Conservation (phyloP, 2,888 invertebrate species). For the Cataglyphis albicans region DNA sequence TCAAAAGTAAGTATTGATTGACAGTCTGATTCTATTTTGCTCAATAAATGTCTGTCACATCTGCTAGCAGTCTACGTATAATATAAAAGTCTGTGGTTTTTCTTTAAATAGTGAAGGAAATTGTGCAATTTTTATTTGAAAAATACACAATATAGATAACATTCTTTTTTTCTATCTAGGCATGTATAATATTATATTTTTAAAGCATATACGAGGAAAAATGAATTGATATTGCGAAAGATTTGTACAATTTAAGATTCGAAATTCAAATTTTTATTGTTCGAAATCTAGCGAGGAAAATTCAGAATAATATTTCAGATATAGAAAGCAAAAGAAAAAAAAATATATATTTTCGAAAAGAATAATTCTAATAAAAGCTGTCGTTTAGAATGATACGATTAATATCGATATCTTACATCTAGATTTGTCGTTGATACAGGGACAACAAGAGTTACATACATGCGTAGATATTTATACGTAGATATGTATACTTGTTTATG, state of each 20-base stretch:
- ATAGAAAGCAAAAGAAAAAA: background rate
- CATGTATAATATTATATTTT: constrained; percentile 7
- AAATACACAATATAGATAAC: constrained; percentile 2
- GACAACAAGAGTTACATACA: constrained; percentile 4
- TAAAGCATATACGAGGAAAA: background rate
- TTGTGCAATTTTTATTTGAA: background rate
- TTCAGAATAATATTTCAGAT: background rate
- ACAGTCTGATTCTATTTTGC: no score
- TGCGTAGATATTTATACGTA: background rate
- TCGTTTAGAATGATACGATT: background rate
- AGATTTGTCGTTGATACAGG: background rate
- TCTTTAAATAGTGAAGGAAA: background rate
- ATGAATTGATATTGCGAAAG: background rate
- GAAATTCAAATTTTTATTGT: no score
- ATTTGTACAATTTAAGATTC: background rate
- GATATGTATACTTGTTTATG: constrained; percentile 46
- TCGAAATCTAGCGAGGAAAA: background rate
- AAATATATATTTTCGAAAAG: background rate
- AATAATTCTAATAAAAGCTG: background rate
- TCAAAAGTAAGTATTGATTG: no score
- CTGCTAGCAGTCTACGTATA: no score
- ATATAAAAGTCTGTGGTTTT: no score
- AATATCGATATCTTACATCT: constrained; percentile 19
- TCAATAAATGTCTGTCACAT: no score
- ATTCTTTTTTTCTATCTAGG: background rate